Base-by-base conservation (phyloP, 2,797 vertebrate species). In the Ceryle rudis region DNA sequence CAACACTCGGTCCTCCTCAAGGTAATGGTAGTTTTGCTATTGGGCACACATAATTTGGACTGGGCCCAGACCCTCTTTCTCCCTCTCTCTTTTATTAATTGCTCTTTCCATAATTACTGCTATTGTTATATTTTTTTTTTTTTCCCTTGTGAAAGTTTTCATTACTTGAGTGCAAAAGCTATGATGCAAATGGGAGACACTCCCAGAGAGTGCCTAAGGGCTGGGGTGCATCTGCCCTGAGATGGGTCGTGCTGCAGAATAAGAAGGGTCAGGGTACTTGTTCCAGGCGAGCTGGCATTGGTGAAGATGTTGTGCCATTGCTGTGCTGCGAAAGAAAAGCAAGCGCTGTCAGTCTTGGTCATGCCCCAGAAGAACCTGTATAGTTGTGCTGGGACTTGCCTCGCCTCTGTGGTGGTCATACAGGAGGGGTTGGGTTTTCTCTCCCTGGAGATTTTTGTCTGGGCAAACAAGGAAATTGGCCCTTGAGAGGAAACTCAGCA, bases 161-260 rank as follows among this genome's bases (percentile, higher is more conserved):
- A 44, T 95, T 65, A 52, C 44, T 66, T 69, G 61, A 83, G 41
- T 46, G 71, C 33, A 95, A 86, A 93, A 83, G 35, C 77, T 66
- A 12, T 95, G 81, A 92, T 95, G 93, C 86, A 95, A 86, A 89
- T 51, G 42, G 70, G 65, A 93, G 74, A 84, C 66, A 71, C 83
- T 92, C 90, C 90, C 96, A 89, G 93, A 90, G 82, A 94, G n/a
- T 29, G 91, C 90, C 88, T 37, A 81, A 92, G 90, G 90, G 81
- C 81, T 94, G 74, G 52, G 60, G 47, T 73, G 55, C 52, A 54
- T 49, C 88, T 82, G 44, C 14, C 3, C 62, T 75, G 26, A 77
- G 64, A 58, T 0, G 2, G 67, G 20, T 69, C 6, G 1, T 80
- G 42, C 66, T 92, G 91, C 67, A 89, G 73, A 93, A 77, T 52